phyloP scores from a whole-genome alignment of 2,797 vertebrate genomes.

The Sphenopsis melanotis region DNA sequence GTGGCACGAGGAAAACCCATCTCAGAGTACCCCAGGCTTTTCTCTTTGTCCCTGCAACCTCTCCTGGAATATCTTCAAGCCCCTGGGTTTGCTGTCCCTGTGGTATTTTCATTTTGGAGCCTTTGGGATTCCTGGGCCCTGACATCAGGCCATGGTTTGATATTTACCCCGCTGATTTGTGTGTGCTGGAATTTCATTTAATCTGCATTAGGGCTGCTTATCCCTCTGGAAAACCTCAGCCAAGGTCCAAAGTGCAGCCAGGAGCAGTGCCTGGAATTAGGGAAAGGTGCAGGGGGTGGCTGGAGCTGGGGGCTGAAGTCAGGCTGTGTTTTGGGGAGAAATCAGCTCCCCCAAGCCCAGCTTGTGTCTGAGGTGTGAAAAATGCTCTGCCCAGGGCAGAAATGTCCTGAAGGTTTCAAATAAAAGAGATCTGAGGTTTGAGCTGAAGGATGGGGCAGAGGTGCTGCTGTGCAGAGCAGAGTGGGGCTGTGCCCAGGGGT shows the following conservation, averaged over 20 bases:
- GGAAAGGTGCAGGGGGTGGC: neutral
- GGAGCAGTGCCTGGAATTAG: neutral
- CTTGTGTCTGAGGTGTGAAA: neutral
- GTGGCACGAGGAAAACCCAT: neutral
- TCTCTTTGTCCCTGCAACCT: neutral
- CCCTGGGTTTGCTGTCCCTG: neutral
- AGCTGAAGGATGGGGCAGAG: neutral
- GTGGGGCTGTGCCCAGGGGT: neutral
- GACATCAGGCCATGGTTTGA: slow-evolving; percentile 43
- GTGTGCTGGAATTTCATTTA: slow-evolving; percentile 61
- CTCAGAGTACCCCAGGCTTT: neutral
- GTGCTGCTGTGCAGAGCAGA: neutral
- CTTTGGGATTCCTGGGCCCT: slow-evolving; percentile 38
- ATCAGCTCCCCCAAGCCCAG: neutral
- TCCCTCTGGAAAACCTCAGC: neutral
- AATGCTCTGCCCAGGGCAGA: neutral
- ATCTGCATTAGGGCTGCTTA: slow-evolving; percentile 57
- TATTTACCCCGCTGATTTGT: neutral
- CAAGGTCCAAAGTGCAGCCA: neutral
- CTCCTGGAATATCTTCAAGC: neutral
- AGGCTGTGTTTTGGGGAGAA: neutral
- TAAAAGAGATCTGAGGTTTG: neutral
- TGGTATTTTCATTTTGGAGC: neutral
- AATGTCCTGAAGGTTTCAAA: neutral
- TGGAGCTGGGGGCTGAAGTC: neutral